Base-by-base conservation (phyloP, 2,888 invertebrate genomes). In the Phragmatobia fuliginosa region DNA sequence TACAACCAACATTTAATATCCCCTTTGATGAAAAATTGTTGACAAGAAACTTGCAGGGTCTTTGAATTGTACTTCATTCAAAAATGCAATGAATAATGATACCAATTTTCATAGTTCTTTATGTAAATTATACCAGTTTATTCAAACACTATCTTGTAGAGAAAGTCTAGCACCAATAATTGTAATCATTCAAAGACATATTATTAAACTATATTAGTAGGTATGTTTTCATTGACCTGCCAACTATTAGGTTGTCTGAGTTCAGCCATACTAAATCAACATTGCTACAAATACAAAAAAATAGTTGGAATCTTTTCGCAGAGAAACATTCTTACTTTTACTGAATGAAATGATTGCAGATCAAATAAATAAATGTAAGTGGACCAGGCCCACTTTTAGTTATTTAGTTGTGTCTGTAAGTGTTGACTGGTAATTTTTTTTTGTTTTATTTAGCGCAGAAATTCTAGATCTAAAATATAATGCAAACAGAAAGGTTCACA, bases 201-300 rank as follows among this genome's bases (percentile, higher is more conserved):
- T 21, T 45, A 45, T 49, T n/a, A n/a, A n/a, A n/a, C n/a, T n/a
- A n/a, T n/a, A n/a, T 49, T 21, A 32, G 49, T 1, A 0, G 16
- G 32, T 31, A 32, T 63, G 21, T 45, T n/a, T 21, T 62, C 2
- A 59, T 33, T 31, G 11, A 18, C 28, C 8, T 28, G 25, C 28
- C 16, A 38, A 18, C 61, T 33, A 14, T 36, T 36, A 21, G n/a
- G 18, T 16, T 25, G 6, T 7, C 16, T 28, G 28, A 28, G 38
- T 41, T 41, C 18, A 41, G 41, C 61, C 25, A 36, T 36, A 61
- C 60, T 33, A 36, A 61, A 38, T 61, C 36, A 16, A 61, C 36
- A n/a, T 25, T 61, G 21, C 6, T n/a, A n/a, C n/a, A 60, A 60
- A 14, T 21, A 60, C 6, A 61, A 61, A n/a, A 32, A 36, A n/a